Evolutionary conservation across 2,888 invertebrate genomes (phyloP), one percentile per base, ranked within the genome.

Genomic region (Cerceris ruficornis): DNA sequence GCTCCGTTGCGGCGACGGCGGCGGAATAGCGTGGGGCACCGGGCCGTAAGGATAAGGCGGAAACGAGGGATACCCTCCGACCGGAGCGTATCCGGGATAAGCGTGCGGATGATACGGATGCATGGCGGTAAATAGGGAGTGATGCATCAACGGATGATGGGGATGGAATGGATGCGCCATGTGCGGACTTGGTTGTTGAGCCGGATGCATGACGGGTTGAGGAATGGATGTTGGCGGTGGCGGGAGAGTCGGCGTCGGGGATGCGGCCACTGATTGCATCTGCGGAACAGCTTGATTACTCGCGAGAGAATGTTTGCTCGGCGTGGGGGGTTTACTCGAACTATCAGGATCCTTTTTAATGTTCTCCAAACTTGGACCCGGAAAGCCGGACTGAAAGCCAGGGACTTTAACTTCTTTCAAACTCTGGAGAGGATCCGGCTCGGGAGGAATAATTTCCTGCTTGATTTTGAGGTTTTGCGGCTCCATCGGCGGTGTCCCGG

Each of bases 351-450:
- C 96, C 84, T 96, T 96, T 90, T 96, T 96, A 78, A 96, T 96
- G 86, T 95, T 95, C 58, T 96, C 96, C 85, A 96, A 93, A 83
- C 94, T 94, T 15, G 96, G 95, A 7, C 95, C 95, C 59, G 94
- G 93, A 89, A 95, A 95, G 64, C 94, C 94, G 58, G 94, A 94
- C 74, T 95, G 94, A 89, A 95, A 95, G 49, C 96, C 96, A 52
- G 96, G 96, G 8, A 96, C 96, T 93, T 96, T 96, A 0, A 96
- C 96, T 91, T 96, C 96, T 90, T 96, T 96, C 8, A 96, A 92
- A 83, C 96, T 96, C 88, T 96, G 96, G 80, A 96, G 90, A 4
- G 96, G 96, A 93, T 96, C 96, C 41, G 94, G 92, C 68, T 93
- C 93, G 72, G 93, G 92, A 77, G 94, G 94, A 60, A 94, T 93